Evolutionary conservation across 2,797 vertebrate genomes (phyloP).

Genomic region (Clarias fuscus): DNA sequence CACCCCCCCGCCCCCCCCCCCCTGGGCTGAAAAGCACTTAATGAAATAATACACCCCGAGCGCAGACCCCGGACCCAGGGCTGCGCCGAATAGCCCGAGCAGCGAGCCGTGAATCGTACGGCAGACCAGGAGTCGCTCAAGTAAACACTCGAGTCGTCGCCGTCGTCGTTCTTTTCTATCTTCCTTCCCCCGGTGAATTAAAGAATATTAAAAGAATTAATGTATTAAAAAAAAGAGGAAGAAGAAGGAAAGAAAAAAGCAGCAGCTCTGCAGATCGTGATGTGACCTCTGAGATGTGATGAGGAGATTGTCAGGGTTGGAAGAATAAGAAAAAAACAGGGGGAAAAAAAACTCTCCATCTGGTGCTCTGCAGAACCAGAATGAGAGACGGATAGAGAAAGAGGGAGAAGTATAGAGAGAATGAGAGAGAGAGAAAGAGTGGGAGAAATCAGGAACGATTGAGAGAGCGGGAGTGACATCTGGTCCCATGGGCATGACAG

Average conservation of each 20-base stretch:
- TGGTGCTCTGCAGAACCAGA: constrained; percentile 60
- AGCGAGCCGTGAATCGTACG: constrained; percentile 64
- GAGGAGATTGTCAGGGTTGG: constrained; percentile 62
- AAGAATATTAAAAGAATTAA: not conserved
- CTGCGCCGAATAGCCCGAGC: not conserved
- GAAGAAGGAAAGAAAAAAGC: not conserved
- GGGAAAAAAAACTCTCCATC: constrained; percentile 66
- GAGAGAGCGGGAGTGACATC: constrained; percentile 78
- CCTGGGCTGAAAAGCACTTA: constrained; percentile 85
- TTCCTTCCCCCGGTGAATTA: constrained; percentile 54
- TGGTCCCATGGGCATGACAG: constrained; percentile 78
- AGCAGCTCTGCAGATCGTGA: constrained; percentile 61
- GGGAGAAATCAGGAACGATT: constrained; percentile 67
- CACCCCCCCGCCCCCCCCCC: constrained; percentile 76
- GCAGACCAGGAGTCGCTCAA: constrained; percentile 58
- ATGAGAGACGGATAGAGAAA: constrained; percentile 51
- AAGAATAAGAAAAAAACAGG: constrained; percentile 42
- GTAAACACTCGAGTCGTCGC: constrained; percentile 60
- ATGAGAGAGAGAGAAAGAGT: not conserved
- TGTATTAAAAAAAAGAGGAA: constrained; percentile 49
- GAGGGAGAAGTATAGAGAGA: not conserved
- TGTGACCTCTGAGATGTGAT: constrained; percentile 65
- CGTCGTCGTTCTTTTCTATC: not conserved
- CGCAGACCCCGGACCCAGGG: constrained; percentile 30
- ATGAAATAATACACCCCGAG: constrained; percentile 91